These are phyloP conservation scores for Perca fluviatilis DNA, from an alignment of 2,113 vertebrate species.

Conservation along the genomic window DNA sequence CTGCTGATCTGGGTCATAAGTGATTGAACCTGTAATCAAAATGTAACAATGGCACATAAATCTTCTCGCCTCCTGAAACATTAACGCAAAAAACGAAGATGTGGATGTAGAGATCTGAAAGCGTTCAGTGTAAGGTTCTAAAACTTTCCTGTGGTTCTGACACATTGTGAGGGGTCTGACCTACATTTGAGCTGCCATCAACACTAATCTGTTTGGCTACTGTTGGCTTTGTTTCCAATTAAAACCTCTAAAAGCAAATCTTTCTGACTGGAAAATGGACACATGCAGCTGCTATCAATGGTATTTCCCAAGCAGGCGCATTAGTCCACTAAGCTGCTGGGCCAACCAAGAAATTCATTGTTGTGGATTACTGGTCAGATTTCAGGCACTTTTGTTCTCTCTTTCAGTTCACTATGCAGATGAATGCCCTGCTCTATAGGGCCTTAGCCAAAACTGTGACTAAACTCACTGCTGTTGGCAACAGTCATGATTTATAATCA, in stretches of 20 bases:
- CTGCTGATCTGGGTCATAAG: not conserved
- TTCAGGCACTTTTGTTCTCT: constrained; percentile 54
- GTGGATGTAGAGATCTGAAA: not conserved
- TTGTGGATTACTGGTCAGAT: constrained; percentile 72
- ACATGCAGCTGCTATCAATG: constrained; percentile 59
- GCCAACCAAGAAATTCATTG: constrained; percentile 68
- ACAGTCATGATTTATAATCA: not conserved
- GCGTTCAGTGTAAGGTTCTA: constrained; percentile 17
- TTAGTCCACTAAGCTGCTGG: constrained; percentile 67
- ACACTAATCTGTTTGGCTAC: constrained; percentile 61
- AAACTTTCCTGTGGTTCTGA: constrained; percentile 36
- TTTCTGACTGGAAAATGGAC: constrained; percentile 63
- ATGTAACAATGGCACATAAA: not conserved
- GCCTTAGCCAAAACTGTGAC: constrained; percentile 3
- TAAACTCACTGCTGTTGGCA: constrained; percentile 9
- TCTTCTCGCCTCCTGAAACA: not conserved
- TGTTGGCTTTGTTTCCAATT: constrained; percentile 42
- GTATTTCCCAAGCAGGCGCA: constrained; percentile 65
- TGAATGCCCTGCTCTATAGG: constrained; percentile 29
- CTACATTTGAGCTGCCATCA: constrained; percentile 62
- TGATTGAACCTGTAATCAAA: not conserved
- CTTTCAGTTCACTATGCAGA: constrained; percentile 50
- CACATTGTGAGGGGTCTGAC: constrained; percentile 52
- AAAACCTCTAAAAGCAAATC: constrained; percentile 65
- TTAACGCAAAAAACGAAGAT: not conserved